Evolutionary conservation across 2,113 vertebrate genomes (phyloP), one percentile per base, ranked within the genome.

Genomic region (Galemys pyrenaicus): DNA sequence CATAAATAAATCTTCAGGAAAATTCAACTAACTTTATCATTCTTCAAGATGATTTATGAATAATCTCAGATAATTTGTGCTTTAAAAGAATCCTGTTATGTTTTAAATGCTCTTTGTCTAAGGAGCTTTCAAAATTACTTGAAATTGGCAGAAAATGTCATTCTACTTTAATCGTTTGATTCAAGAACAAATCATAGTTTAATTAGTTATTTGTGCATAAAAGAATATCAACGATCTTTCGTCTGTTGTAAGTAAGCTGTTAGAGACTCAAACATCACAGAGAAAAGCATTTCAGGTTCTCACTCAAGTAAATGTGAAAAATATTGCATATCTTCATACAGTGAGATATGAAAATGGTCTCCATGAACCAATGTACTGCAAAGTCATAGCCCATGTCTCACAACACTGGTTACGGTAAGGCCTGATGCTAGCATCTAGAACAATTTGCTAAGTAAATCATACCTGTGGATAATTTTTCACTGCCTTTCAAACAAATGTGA

Each of bases 21-120:
- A n/a, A n/a, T 98, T 98, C 98, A 98, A 98, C 98, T 98, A 98
- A 98, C 97, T 95, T 98, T 98, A 98, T 97, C 96, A 97, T 98
- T 98, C 97, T 97, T 96, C 97, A 98, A 97, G 92, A 97, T 98
- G 97, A 98, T 98, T 98, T 98, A 97, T 98, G 97, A 98, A 98
- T 98, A 98, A 98, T 97, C 94, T 94, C 79, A 98, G 97, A 98
- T 97, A 98, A 98, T 98, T 90, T 93, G 70, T 93, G 79, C 97
- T 98, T 97, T 97, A 92, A 96, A 97, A 97, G 96, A 98, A 82
- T 96, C 92, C 75, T 97, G 95, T 96, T 98, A 97, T 97, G 95
- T 97, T 98, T 96, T 97, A 96, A 97, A 95, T 92, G 91, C 32
- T 75, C 98, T 87, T 92, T 98, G 78, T 97, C 92, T 96, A 94